A percentile compares a stretch with the other conserved stretches of the same genome.
These are phyloP conservation scores for Lasiurus borealis DNA, from an alignment of 2,113 vertebrate genomes.

Conservation along the genomic window DNA sequence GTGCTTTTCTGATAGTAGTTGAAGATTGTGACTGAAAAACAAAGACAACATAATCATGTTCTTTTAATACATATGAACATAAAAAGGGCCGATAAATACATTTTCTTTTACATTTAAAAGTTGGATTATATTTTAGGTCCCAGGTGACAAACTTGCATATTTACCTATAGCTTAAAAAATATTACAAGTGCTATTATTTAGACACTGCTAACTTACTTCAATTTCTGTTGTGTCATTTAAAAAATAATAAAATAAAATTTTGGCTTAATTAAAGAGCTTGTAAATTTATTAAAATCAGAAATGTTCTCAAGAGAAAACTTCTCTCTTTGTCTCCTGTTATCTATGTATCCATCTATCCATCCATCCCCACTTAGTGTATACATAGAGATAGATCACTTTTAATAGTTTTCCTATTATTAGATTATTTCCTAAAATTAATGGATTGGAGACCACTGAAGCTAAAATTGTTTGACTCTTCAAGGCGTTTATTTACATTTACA, in stretches of 20 bases:
- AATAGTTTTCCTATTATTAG: neutral
- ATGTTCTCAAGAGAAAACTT: neutral
- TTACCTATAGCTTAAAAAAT: slow-evolving; percentile 36
- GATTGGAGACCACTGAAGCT: neutral
- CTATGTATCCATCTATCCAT: neutral
- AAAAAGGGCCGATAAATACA: neutral
- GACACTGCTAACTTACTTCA: neutral
- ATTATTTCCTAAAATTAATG: slow-evolving; percentile 22
- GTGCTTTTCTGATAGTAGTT: neutral
- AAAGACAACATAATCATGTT: neutral
- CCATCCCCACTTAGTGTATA: neutral
- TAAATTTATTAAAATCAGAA: slow-evolving; percentile 38
- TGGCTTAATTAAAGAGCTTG: slow-evolving; percentile 48
- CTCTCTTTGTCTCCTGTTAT: neutral
- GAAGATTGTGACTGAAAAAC: neutral
- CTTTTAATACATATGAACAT: neutral
- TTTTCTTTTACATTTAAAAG: slow-evolving; percentile 41
- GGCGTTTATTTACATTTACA: slow-evolving; percentile 23
- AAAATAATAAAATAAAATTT: slow-evolving; percentile 25
- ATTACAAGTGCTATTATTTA: neutral
- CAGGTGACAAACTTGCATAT: neutral
- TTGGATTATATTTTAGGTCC: slow-evolving; percentile 18
- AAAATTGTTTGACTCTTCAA: neutral
- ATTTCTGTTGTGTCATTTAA: slow-evolving; percentile 44
- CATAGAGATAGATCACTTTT: neutral